Percentiles rank a stretch among this genome's conserved stretches.
Evolutionary conservation across 1,140 invertebrate genomes (phyloP).

Genomic region (Mercenaria mercenaria): DNA sequence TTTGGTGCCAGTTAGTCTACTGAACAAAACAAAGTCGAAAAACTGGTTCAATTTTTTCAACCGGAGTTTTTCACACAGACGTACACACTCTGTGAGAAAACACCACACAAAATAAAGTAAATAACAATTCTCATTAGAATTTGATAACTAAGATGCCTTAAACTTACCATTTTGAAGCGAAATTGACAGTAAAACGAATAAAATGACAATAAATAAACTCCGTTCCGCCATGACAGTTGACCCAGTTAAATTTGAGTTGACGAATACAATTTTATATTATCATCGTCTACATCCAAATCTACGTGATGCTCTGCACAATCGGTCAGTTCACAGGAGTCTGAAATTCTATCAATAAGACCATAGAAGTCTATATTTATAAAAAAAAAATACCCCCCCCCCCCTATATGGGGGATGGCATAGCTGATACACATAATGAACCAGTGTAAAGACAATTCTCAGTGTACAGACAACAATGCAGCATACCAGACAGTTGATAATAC

Average conservation of each 20-base stretch:
- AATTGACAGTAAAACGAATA: not conserved
- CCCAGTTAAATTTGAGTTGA: not conserved
- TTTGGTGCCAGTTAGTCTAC: slow-evolving; percentile 30
- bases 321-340: too few relatives aligned
- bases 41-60: not conserved
- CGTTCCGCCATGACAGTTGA: slow-evolving; percentile 40
- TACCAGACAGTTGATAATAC: too few relatives aligned
- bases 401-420: too few relatives aligned
- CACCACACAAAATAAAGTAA: not conserved
- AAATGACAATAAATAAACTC: not conserved
- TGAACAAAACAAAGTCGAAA: not conserved
- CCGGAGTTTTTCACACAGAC: not conserved
- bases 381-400: too few relatives aligned
- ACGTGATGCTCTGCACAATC: too few relatives aligned
- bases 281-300: too few relatives aligned
- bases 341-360: too few relatives aligned
- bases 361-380: too few relatives aligned
- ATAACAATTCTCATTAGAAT: not conserved
- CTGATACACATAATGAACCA: too few relatives aligned
- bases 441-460: too few relatives aligned
- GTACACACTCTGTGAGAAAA: not conserved
- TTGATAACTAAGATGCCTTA: not conserved
- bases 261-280: too few relatives aligned
- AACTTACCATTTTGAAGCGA: not conserved
- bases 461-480: too few relatives aligned